Evolutionary conservation across 2,113 vertebrate genomes (phyloP).

Genomic region (Misgurnus mizolepis): DNA sequence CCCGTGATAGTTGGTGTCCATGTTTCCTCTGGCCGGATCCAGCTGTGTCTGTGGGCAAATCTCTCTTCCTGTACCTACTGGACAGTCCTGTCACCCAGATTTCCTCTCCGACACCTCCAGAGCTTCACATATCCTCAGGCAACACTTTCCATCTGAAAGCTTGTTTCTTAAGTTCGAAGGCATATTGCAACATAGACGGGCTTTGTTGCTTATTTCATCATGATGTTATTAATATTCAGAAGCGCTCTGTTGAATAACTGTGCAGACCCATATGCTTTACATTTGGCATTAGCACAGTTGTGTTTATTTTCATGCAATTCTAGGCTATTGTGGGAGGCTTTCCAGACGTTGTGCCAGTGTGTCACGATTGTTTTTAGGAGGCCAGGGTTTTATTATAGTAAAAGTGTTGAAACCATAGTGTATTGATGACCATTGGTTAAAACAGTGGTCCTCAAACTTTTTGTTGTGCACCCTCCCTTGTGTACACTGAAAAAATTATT

Average conservation of each 20-base stretch:
- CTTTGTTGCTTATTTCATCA: slow-evolving; percentile 22
- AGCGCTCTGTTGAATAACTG: background rate
- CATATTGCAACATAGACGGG: slow-evolving; percentile 1
- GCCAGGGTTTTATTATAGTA: too few species aligned
- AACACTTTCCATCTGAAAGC: background rate
- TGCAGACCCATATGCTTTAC: background rate
- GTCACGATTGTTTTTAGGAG: too few species aligned
- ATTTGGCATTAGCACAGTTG: background rate
- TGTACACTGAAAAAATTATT: too few species aligned
- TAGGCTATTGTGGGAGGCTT: background rate
- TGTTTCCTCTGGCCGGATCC: slow-evolving; percentile 87
- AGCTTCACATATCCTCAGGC: background rate
- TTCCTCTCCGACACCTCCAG: slow-evolving; percentile 65
- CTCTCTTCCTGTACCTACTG: slow-evolving; percentile 67
- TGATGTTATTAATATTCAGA: slow-evolving; percentile 1
- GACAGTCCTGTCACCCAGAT: slow-evolving; percentile 68
- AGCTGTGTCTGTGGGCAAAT: slow-evolving; percentile 78
- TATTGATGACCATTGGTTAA: too few species aligned
- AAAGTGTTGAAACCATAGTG: too few species aligned
- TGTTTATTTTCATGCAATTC: background rate
- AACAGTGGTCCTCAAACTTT: too few species aligned
- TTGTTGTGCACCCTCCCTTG: too few species aligned
- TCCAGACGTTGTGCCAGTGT: too few species aligned
- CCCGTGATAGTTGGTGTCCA: slow-evolving; percentile 73
- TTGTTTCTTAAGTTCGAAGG: background rate